Base-by-base conservation (phyloP, 2,113 vertebrate genomes). In the Micromys minutus region DNA sequence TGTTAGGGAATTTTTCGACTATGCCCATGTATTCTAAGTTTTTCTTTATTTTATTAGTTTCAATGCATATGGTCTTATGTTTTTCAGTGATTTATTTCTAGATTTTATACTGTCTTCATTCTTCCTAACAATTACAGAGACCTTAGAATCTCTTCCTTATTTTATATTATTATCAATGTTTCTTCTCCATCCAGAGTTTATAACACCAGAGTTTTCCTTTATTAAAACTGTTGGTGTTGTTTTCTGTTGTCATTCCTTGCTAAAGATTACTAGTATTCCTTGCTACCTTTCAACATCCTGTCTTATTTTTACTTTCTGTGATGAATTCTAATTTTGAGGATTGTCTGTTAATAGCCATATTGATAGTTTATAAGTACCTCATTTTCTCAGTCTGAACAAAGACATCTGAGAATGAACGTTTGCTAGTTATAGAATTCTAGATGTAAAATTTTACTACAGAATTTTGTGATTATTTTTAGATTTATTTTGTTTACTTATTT, bases 351-450 rank as follows among this genome's bases (percentile, higher is more conserved):
- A 45, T 47, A 31, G 47, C 63, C 19, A 34, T 76, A 39, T n/a
- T 31, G 29, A 94, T 74, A 6, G 4, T 83, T 15, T 84, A 4
- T n/a, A 24, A 65, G 5, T 57, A 34, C 6, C 65, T 90, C 21
- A 85, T 81, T 87, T 59, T 86, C 39, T 83, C 24, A 26, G 42
- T 76, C 85, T 88, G 71, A 47, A 45, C 71, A 88, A 76, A 91
- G 50, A 19, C 34, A 55, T 21, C 94, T 75, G 57, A 86, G 55
- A 89, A 42, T 67, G 55, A 65, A 47, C 72, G 47, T 83, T 95
- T 80, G 75, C 12, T 69, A 87, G 42, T n/a, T 75, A 94, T 87
- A 71, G 42, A 89, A 93, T 77, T 81, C 39, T 47, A 91, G 11
- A 19, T 77, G 94, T 19, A 61, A 81, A 61, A n/a, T 31, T 3